phyloP scores from a whole-genome alignment of 2,113 vertebrate genomes.

The Pterocles gutturalis region DNA sequence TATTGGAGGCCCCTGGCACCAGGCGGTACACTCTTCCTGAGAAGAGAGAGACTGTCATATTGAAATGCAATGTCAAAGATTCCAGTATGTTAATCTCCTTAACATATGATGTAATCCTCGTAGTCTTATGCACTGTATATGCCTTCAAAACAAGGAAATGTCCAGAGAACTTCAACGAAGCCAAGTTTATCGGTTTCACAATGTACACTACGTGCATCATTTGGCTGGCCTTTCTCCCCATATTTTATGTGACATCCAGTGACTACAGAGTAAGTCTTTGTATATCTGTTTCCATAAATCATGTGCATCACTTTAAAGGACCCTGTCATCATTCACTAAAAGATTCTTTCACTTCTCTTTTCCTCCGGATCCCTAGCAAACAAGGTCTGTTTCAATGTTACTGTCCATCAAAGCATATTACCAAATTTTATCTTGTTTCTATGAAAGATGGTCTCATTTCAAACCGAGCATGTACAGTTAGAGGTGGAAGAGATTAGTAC shows the following conservation, averaged over 20 bases:
- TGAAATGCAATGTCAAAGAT: constrained; percentile 97
- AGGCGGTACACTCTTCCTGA: constrained; percentile 91
- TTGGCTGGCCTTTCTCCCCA: constrained; percentile 98
- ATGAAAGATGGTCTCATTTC: neutral
- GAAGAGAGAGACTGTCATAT: constrained; percentile 94
- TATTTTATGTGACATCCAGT: constrained; percentile 99
- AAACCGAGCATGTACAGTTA: neutral
- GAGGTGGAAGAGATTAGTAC: neutral
- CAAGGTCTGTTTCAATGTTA: neutral
- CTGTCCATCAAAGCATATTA: neutral
- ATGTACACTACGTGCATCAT: constrained; percentile 99
- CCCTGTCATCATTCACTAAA: neutral
- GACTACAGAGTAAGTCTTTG: constrained; percentile 95
- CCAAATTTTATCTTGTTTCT: neutral
- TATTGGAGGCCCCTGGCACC: constrained; percentile 93
- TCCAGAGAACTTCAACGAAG: constrained; percentile 99
- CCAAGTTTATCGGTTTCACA: constrained; percentile 99
- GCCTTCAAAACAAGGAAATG: constrained; percentile 99
- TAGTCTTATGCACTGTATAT: constrained; percentile 97
- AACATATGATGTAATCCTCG: constrained; percentile 94
- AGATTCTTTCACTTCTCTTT: neutral
- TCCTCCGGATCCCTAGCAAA: neutral
- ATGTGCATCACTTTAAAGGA: neutral
- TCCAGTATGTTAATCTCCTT: constrained; percentile 97
- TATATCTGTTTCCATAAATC: constrained; percentile 2